Percentiles rank a stretch among this genome's conserved stretches.
Conservation (phyloP, 1,140 invertebrate genomes). For the Cepaea nemoralis region DNA sequence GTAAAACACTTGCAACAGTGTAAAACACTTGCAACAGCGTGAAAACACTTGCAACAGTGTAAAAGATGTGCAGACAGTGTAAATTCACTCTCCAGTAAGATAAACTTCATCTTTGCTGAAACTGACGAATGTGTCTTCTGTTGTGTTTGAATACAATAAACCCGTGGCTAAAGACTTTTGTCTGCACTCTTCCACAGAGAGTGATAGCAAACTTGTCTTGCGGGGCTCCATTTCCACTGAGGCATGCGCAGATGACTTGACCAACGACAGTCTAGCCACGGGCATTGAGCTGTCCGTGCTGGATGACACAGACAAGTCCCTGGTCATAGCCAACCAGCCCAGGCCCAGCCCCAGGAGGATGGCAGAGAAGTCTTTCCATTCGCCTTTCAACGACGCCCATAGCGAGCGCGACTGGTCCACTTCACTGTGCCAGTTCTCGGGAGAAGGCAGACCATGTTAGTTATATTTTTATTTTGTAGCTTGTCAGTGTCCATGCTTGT, state of each 20-base stretch:
- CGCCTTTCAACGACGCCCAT: slow-evolving; percentile 53
- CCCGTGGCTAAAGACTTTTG: no score
- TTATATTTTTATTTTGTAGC: no score
- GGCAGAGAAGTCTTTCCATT: slow-evolving; percentile 29
- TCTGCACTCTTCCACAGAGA: slow-evolving; percentile 13
- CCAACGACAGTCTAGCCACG: background rate
- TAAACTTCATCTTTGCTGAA: no score
- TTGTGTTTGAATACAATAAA: no score
- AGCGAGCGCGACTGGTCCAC: slow-evolving; percentile 56
- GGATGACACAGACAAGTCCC: slow-evolving; percentile 20
- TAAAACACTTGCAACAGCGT: no score
- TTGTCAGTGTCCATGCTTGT: no score
- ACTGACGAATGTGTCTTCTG: no score
- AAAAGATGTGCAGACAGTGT: no score
- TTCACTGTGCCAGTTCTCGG: slow-evolving; percentile 42
- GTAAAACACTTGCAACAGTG: no score
- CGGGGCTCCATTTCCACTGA: slow-evolving; percentile 14
- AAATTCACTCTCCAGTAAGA: no score
- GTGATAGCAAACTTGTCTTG: slow-evolving; percentile 17
- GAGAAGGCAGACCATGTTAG: background rate
- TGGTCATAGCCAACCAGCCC: slow-evolving; percentile 29
- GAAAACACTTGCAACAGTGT: no score
- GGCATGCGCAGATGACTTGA: background rate
- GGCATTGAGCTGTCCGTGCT: background rate
- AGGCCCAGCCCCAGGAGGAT: slow-evolving; percentile 23